Evolutionary conservation across 2,113 vertebrate genomes (phyloP), one percentile per base, ranked within the genome.

Genomic region (Campylorhamphus procurvoides): DNA sequence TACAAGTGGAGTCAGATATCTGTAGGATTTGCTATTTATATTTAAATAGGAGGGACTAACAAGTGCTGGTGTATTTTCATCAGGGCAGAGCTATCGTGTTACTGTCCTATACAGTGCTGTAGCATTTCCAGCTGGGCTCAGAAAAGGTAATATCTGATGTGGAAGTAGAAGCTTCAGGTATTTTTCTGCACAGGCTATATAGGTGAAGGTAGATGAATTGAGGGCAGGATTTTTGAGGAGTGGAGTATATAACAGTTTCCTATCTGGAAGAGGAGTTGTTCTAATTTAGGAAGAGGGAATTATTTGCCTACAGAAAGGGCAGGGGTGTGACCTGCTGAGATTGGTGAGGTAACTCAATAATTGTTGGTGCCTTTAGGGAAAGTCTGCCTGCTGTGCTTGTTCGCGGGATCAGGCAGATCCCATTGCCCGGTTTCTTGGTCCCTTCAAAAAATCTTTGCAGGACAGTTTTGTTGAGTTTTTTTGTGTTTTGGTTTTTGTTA

Each of bases 211-310:
- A 47, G 40, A 62, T 71, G 56, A 73, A 64, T 16, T 28, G 27
- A 86, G 67, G 53, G 46, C 27, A 71, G 62, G 59, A 58, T 59
- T 92, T 71, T 58, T 64, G 82, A 75, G 68, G 71, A 84, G 76
- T 42, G 13, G 33, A 71, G 11, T 56, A 23, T 16, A 20, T 23
- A 73, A 16, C 20, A 25, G 62, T 20, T 85, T 59, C 24, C 50
- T 88, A 75, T 59, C 75, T 0, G 4, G 79, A 88, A 86, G 89
- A 89, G 73, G 22, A 64, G 58, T 72, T 47, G 52, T n/a, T 92
- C 69, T 87, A 81, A 90, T 86, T 81, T 87, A 39, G 69, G 90
- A 87, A 71, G 68, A 64, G 63, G 60, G 90, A 84, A 71, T 94
- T 84, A 74, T 5, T 73, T 71, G 52, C 87, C 37, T 39, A 3